Evolutionary conservation across 1,140 invertebrate species (phyloP), one percentile per base, ranked within the genome.

Genomic region (Bombus vancouverensis): DNA sequence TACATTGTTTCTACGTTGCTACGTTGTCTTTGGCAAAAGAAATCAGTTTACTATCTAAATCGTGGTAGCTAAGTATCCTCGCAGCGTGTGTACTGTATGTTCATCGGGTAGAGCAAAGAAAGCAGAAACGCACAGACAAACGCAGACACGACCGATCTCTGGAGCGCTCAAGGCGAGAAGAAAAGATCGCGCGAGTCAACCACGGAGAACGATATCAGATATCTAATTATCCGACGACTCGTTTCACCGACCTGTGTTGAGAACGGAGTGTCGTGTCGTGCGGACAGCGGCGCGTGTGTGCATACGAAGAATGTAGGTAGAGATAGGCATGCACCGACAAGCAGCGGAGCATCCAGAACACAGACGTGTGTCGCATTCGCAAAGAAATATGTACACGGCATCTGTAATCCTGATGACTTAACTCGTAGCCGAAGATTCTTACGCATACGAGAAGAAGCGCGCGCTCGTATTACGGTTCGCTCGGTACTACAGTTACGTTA

Each of bases 401-500:
- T 85, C 74, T 13, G 77, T 66, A 65, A 89, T 85, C 78, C 74
- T 73, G 59, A 22, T 74, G 81, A 78, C 47, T 83, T 77, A 70
- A 37, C 81, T 62, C 32, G 34, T 59, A 62, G 39, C 53, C 66
- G 68, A 44, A 39, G 83, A 84, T 81, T 62, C 68, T 81, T 73
- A 34, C 68, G 68, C 68, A 22, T 39, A 57, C 83, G 42, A 42
- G 65, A 47, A 85, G 73, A 81, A 88, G 39, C 81, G 66, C 18
- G 57, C 77, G 87, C 87, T 92, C 88, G 89, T 82, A 87, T 94
- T 93, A 93, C 93, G 91, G 92, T 93, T 80, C 89, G 86, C 77
- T 57, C 87, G 86, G 75, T 89, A 92, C 90, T 93, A 94, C 93
- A 94, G 93, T 94, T 94, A 94, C 90, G 90, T 93, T 94, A 94